Percentiles rank a stretch among this genome's conserved stretches.
These are phyloP conservation scores for Cephus runcator DNA, from an alignment of 2,888 invertebrate species.

Conservation along the genomic window DNA sequence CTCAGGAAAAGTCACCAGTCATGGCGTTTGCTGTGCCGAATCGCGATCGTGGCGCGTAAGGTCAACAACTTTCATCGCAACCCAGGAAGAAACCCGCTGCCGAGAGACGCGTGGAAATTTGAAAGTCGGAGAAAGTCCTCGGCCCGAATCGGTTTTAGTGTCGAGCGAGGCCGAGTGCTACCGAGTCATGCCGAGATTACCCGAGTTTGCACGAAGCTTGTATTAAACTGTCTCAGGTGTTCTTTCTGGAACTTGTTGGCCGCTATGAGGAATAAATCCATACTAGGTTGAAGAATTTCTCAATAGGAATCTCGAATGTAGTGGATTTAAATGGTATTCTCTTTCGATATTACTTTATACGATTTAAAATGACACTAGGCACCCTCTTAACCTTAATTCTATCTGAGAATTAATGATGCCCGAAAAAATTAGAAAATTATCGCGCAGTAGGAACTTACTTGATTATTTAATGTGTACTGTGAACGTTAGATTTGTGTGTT, in stretches of 20 bases:
- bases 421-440: neutral
- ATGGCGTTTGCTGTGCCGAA: neutral
- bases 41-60: neutral
- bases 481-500: neutral
- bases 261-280: neutral
- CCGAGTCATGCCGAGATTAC: neutral
- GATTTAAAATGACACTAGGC: neutral
- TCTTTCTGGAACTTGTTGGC: neutral
- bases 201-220: neutral
- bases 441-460: neutral
- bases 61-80: neutral
- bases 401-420: neutral
- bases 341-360: neutral
- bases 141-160: neutral
- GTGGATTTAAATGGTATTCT: neutral
- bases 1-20: neutral
- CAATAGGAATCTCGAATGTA: neutral
- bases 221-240: neutral
- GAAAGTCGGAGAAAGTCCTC: conserved; percentile 61
- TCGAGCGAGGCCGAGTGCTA: neutral
- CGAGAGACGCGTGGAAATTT: conserved; percentile 43
- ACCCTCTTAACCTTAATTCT: neutral
- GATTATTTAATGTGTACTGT: neutral
- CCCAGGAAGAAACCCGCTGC: neutral
- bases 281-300: neutral